Conservation (phyloP, 2,888 invertebrate genomes). For the Hydropsyche betteni region DNA sequence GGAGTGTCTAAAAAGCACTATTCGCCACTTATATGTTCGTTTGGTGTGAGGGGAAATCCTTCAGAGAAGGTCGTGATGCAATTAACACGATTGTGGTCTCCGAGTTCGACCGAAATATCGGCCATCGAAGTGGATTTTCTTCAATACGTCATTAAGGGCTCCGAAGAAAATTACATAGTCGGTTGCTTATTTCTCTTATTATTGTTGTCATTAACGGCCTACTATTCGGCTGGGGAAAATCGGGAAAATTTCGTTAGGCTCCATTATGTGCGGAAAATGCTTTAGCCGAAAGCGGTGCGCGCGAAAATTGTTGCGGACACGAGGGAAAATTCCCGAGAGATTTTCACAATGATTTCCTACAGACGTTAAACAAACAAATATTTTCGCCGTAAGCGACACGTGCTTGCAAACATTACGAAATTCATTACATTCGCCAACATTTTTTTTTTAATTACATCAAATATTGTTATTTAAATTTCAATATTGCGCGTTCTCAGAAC, state of each 20-base stretch:
- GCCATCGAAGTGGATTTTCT: constrained; percentile 20
- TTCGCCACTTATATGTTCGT: no score
- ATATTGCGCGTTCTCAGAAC: no score
- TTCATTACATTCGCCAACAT: no score
- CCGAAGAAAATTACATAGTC: constrained; percentile 22
- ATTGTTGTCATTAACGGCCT: constrained; percentile 31
- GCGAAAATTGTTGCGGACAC: constrained; percentile 30
- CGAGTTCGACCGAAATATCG: no score
- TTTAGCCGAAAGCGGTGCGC: constrained; percentile 15
- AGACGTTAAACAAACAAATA: constrained; percentile 16
- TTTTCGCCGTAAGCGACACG: not conserved
- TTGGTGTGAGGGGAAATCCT: no score
- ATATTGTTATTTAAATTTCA: no score
- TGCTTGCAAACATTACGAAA: no score
- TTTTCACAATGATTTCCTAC: constrained; percentile 15
- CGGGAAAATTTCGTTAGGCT: constrained; percentile 33
- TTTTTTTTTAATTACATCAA: no score
- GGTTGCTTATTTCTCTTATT: constrained; percentile 24
- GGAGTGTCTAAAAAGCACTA: not conserved
- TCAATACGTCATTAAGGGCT: constrained; percentile 26
- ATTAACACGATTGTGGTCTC: no score
- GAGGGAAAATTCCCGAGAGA: constrained; percentile 13
- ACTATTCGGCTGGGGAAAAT: constrained; percentile 2
- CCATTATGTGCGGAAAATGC: constrained; percentile 31
- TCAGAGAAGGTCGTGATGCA: no score